Base-by-base conservation (phyloP, 2,888 invertebrate genomes). In the Tachina fera region DNA sequence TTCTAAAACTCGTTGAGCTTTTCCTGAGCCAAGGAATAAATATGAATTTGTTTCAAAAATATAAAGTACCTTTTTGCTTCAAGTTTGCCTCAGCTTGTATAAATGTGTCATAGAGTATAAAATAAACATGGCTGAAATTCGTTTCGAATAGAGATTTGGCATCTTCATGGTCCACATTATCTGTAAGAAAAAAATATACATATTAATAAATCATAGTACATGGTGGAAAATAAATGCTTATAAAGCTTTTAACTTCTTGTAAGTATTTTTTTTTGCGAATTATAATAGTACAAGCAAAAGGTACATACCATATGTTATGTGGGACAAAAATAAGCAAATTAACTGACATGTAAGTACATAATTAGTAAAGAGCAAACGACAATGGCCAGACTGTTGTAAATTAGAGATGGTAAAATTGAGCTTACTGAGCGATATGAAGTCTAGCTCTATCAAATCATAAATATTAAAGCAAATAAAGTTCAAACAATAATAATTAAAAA, bases 61-160 rank as follows among this genome's bases (percentile, higher is more conserved):
- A 16, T 68, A 31, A 86, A 86, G 94, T 95, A 98, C 98, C 98
- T 95, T 97, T 95, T 94, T 98, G 98, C 87, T 97, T 96, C 58
- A 98, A 94, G 93, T 98, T 98, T 79, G 96, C 95, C 93, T 99
- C 98, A 56, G 98, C 97, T 92, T 96, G 96, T 80, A 98, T 96
- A 92, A 99, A 98, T 91, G 97, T 97, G 93, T 99, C 98, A 92
- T 98, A 98, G 87, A 99, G 95, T 90, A 98, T 97, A 92, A 97
- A 97, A 93, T 98, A 99, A 70, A 99, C 97, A 94, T 98, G 97
- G 90, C 98, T 98, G 92, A 97, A 98, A 93, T 98, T 98, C 76
- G 96, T 96, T 93, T 98, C 98, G 93, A 99, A 98, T 91, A 98
- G 96, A 81, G 95, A 95, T 94, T 98, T 98, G 19, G 97, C 96